These are phyloP conservation scores for Tenualosa thibaudeaui DNA, from an alignment of 2,797 vertebrate species.

Conservation along the genomic window DNA sequence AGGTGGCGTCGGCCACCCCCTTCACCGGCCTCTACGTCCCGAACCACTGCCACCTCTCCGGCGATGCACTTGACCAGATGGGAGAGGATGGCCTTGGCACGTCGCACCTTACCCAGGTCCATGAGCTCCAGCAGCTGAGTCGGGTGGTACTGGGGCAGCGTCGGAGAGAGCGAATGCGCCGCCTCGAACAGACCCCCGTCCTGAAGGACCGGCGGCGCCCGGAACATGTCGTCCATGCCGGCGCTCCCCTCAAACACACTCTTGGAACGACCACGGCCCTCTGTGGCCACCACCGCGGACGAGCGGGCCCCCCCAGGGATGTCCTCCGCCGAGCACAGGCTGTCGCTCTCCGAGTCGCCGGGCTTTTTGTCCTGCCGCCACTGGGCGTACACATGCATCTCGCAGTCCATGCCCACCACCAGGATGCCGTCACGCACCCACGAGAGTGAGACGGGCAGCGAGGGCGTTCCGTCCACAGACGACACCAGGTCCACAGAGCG, in stretches of 20 bases:
- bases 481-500: constrained; percentile 91
- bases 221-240: constrained; percentile 86
- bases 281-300: constrained; percentile 57
- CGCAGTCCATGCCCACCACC: constrained; percentile 98
- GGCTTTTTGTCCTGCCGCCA: constrained; percentile 91
- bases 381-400: constrained; percentile 98
- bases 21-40: constrained; percentile 90
- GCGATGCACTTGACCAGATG: constrained; percentile 98
- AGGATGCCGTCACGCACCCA: constrained; percentile 98
- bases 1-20: constrained; percentile 89
- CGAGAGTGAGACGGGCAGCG: constrained; percentile 92
- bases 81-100: constrained; percentile 96
- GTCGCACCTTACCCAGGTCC: constrained; percentile 94
- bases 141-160: constrained; percentile 96
- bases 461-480: constrained; percentile 94
- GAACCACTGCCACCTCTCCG: constrained; percentile 94
- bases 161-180: constrained; percentile 93
- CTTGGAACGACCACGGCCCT: constrained; percentile 79
- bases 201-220: constrained; percentile 87
- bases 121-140: constrained; percentile 96
- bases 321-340: constrained; percentile 72
- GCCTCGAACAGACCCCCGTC: constrained; percentile 97
- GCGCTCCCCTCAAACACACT: constrained; percentile 85
- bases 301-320: constrained; percentile 60
- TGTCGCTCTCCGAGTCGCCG: constrained; percentile 75